phyloP scores from a whole-genome alignment of 2,113 vertebrate genomes.

The Ciconia maguari region DNA sequence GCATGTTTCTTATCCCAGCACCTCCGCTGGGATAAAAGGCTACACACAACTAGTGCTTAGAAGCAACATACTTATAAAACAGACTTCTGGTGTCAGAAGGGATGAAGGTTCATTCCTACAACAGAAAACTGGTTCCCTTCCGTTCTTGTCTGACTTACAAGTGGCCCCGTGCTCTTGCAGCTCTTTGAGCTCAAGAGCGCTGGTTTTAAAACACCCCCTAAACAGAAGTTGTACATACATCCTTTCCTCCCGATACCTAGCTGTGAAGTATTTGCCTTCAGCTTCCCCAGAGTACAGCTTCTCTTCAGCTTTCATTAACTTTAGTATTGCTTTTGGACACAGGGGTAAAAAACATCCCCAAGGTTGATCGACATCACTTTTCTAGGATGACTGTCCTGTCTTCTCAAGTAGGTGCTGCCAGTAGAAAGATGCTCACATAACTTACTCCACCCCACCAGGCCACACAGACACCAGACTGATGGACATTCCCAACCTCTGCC shows the following conservation, averaged over 20 bases:
- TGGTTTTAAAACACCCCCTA: not conserved
- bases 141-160: not conserved
- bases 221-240: not conserved
- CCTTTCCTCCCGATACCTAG: not conserved
- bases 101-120: not conserved
- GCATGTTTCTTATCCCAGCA: not conserved
- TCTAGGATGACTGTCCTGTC: not conserved
- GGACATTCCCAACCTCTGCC: not conserved
- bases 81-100: not conserved
- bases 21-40: not conserved
- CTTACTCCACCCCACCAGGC: not conserved
- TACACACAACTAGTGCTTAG: not conserved
- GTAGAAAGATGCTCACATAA: not conserved
- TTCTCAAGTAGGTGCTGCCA: not conserved
- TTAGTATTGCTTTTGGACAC: not conserved
- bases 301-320: not conserved
- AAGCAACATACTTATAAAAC: not conserved
- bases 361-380: not conserved
- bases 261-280: not conserved
- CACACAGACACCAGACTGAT: not conserved
- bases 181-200: not conserved
- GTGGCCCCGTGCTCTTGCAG: not conserved
- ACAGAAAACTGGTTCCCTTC: not conserved
- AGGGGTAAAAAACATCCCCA: not conserved
- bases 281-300: not conserved